Evolutionary conservation across 2,888 invertebrate genomes (phyloP).

Genomic region (Zelleria hepariella): DNA sequence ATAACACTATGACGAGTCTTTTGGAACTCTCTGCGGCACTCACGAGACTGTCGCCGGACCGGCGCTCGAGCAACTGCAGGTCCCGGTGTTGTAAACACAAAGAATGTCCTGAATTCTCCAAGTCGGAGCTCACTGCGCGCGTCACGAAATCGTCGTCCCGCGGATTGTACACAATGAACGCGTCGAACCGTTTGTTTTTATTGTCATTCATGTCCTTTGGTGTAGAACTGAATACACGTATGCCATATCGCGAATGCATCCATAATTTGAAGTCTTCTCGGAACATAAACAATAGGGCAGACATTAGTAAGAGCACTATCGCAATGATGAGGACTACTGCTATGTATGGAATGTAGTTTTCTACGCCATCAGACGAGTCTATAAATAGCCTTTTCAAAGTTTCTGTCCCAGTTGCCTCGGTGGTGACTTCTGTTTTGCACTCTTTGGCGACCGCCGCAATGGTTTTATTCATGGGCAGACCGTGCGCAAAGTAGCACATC

Average conservation of each 20-base stretch:
- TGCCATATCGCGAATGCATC: conserved; percentile 83
- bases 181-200: conserved; percentile 84
- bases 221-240: conserved; percentile 78
- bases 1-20: conserved; percentile 84
- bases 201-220: conserved; percentile 68
- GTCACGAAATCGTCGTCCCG: conserved; percentile 82
- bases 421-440: conserved; percentile 77
- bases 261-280: conserved; percentile 84
- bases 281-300: conserved; percentile 80
- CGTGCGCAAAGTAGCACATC: conserved; percentile 75
- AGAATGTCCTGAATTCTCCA: conserved; percentile 76
- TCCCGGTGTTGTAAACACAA: conserved; percentile 80
- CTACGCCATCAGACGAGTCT: conserved; percentile 76
- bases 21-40: conserved; percentile 74
- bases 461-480: conserved; percentile 63
- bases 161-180: conserved; percentile 88
- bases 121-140: conserved; percentile 77
- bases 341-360: conserved; percentile 81
- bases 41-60: conserved; percentile 65
- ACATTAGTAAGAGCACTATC: conserved; percentile 77
- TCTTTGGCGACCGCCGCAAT: conserved; percentile 59
- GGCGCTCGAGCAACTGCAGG: conserved; percentile 71
- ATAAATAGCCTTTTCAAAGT: conserved; percentile 71
- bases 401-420: conserved; percentile 73
- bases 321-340: conserved; percentile 79